Conservation (phyloP, 1,140 invertebrate species). For the Panonychus citri region DNA sequence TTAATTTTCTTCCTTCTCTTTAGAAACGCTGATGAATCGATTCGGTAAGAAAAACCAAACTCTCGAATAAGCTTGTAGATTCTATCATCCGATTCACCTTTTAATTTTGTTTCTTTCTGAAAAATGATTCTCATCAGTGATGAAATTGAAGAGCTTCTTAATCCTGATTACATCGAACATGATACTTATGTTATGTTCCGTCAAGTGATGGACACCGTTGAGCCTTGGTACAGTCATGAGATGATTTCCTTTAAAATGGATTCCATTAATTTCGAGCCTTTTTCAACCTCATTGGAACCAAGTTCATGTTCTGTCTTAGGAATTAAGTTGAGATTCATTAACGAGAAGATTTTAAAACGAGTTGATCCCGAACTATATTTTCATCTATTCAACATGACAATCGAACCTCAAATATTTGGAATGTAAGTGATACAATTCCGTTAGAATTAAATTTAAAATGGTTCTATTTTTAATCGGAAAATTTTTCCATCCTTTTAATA, state of each 20-base stretch:
- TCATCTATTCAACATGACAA: constrained; percentile 41
- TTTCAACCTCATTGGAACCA: constrained; percentile 9
- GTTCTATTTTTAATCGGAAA: not conserved
- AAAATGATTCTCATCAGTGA: not conserved
- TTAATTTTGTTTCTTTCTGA: too few relatives aligned
- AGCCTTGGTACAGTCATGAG: not conserved
- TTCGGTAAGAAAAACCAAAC: not conserved
- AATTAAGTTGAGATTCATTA: constrained; percentile 39
- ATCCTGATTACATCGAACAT: constrained; percentile 8
- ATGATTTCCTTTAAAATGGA: not conserved
- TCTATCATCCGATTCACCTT: too few relatives aligned
- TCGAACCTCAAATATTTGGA: constrained; percentile 51
- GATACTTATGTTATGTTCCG: constrained; percentile 32
- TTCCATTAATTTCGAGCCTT: constrained; percentile 9
- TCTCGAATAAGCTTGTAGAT: too few relatives aligned
- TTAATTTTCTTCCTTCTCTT: not conserved
- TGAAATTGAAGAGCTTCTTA: constrained; percentile 7
- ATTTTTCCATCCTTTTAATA: constrained; percentile 2
- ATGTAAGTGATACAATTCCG: too few relatives aligned
- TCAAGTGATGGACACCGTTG: constrained; percentile 32
- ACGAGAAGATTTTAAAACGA: constrained; percentile 37
- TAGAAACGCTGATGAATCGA: not conserved
- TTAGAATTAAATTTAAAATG: constrained; percentile 12
- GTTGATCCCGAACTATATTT: constrained; percentile 37
- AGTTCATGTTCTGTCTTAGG: constrained; percentile 21